Evolutionary conservation across 2,888 invertebrate species (phyloP), one percentile per base, ranked within the genome.

Genomic region (Pollenia amentaria): DNA sequence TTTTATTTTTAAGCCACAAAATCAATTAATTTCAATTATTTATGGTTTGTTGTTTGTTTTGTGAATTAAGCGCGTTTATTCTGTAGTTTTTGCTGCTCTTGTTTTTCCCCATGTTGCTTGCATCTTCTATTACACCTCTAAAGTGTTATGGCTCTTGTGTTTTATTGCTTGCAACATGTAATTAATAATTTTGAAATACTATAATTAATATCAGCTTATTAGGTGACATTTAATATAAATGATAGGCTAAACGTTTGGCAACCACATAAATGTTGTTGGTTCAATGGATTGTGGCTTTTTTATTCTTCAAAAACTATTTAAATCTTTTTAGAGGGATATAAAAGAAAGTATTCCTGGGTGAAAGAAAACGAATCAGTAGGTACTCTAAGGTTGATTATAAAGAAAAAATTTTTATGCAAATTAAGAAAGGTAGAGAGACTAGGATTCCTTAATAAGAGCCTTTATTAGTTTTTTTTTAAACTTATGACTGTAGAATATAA

Each of bases 1-100:
- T 84, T 87, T 84, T 84, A 76, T 84, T 84, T 86, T 75, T 57
- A 81, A 85, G 69, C 84, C 76, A 76, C 70, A 70, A 60, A 82
- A 85, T 85, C 78, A 79, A 85, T 85, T 87, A 85, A 87, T 87
- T 87, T 85, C 70, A 82, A 82, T 87, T 85, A 85, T 85, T 88
- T 81, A 88, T 88, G 83, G 72, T 64, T 76, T 62, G 12, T 46
- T 48, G 16, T 80, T 70, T 76, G 46, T 42, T 60, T 38, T 64
- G 38, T 55, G n/a, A 80, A 48, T 70, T 62, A 72, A n/a, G 55
- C 29, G 18, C 11, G 11, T 48, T 67, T 67, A 2, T 55, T 65
- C 46, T 53, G 12, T 21, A 62, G 51, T 16, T 18, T 57, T 1
- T 44, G 44, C n/a, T 53, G 21, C 55, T 29, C 9, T 51, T 55